phyloP scores from a whole-genome alignment of 2,888 invertebrate genomes.

The Teinopalpus imperialis region DNA sequence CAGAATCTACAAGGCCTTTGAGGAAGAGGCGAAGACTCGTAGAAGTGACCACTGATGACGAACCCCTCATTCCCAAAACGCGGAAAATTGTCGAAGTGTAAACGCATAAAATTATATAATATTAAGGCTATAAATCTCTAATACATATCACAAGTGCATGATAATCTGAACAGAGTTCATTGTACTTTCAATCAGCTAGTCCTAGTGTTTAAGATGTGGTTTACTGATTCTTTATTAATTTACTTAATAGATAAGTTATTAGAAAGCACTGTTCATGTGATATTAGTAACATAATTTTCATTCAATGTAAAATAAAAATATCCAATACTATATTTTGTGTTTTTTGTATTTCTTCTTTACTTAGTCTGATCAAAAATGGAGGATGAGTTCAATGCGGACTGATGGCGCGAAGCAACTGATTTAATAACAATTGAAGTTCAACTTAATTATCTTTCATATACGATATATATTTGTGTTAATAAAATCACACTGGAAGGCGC shows the following conservation, averaged over 20 bases:
- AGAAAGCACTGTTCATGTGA: conserved; percentile 75
- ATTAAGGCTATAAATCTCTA: conserved; percentile 4
- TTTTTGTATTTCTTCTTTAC: conserved; percentile 3
- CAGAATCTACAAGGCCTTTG: conserved; percentile 82
- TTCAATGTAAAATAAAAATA: conserved; percentile 54
- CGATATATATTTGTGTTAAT: too few species aligned
- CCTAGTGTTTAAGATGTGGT: conserved; percentile 62
- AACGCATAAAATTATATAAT: conserved; percentile 33
- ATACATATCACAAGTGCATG: conserved; percentile 74
- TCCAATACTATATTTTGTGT: conserved; percentile 24
- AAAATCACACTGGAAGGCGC: too few species aligned
- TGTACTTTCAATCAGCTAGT: conserved; percentile 70
- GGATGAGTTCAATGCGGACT: too few species aligned
- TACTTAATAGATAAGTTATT: conserved; percentile 36
- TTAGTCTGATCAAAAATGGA: too few species aligned
- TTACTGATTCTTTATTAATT: conserved; percentile 38
- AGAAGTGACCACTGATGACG: conserved; percentile 72
- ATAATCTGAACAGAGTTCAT: conserved; percentile 64
- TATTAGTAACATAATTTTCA: conserved; percentile 67
- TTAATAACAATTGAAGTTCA: too few species aligned
- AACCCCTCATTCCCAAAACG: conserved; percentile 70
- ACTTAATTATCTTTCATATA: too few species aligned
- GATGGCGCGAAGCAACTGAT: too few species aligned
- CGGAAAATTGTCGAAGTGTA: conserved; percentile 78
- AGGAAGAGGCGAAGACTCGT: conserved; percentile 84